These are phyloP conservation scores for Laspeyria flexula DNA, from an alignment of 2,888 invertebrate genomes.

Conservation along the genomic window DNA sequence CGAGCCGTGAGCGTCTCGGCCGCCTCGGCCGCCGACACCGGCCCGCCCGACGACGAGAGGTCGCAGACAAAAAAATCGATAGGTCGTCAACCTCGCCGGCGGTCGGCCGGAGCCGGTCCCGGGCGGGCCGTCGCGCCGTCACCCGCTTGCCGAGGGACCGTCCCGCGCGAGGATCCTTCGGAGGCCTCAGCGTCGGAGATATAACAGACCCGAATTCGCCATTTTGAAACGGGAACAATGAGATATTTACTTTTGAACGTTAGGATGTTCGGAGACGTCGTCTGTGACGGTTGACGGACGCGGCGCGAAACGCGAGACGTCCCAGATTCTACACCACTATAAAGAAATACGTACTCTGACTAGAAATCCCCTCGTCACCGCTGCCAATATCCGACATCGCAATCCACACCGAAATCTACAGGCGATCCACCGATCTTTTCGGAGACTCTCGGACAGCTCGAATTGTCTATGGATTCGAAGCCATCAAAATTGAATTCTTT, in stretches of 20 bases:
- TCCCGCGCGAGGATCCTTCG: conserved; percentile 44
- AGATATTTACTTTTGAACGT: conserved; percentile 83
- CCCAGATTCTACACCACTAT: conserved; percentile 56
- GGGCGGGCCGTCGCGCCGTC: conserved; percentile 64
- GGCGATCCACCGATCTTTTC: conserved; percentile 82
- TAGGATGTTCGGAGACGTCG: conserved; percentile 62
- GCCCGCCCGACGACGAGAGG: conserved; percentile 78
- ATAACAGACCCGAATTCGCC: conserved; percentile 76
- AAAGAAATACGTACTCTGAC: conserved; percentile 90
- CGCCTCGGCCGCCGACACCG: conserved; percentile 63
- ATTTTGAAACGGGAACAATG: conserved; percentile 86
- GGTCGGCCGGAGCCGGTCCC: conserved; percentile 69
- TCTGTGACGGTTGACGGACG: conserved; percentile 58
- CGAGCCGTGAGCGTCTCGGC: conserved; percentile 54
- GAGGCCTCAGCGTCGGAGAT: conserved; percentile 45
- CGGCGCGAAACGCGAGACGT: conserved; percentile 57
- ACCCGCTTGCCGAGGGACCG: conserved; percentile 53
- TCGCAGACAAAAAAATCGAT: conserved; percentile 85
- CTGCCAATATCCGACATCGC: conserved; percentile 93
- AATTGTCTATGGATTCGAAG: conserved; percentile 76
- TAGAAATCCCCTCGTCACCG: conserved; percentile 92
- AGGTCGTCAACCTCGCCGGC: conserved; percentile 83
- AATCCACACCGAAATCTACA: conserved; percentile 85
- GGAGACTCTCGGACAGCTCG: conserved; percentile 66
- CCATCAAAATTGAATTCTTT: conserved; percentile 72